A percentile compares a stretch with the other conserved stretches of the same genome.
Conservation (phyloP, 2,113 vertebrate genomes). For the Paratilapia polleni region DNA sequence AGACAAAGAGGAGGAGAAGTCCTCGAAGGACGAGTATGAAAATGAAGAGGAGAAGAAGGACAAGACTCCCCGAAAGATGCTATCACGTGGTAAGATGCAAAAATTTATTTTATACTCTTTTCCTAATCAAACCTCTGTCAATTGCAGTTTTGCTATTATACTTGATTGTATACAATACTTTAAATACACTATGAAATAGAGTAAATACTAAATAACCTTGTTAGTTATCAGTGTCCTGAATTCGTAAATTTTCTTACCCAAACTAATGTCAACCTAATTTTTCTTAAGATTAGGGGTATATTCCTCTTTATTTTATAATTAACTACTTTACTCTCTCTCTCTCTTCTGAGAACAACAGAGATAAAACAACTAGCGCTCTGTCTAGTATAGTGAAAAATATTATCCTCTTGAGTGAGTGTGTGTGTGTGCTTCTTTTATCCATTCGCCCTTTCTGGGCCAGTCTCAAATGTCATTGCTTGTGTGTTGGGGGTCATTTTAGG, state of each 20-base stretch:
- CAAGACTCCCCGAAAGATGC: constrained; percentile 92
- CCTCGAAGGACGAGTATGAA: constrained; percentile 91
- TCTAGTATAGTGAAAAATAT: constrained; percentile 51
- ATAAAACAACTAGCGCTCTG: constrained; percentile 43
- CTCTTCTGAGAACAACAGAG: constrained; percentile 39
- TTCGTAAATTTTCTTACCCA: not conserved
- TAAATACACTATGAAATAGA: no score
- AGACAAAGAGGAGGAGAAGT: constrained; percentile 97
- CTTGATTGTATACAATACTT: no score
- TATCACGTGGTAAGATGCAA: constrained; percentile 89
- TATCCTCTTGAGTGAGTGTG: constrained; percentile 31
- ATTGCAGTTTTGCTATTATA: not conserved
- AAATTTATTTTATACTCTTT: not conserved
- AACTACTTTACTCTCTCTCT: constrained; percentile 4
- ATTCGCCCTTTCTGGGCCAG: not conserved
- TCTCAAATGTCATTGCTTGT: not conserved
- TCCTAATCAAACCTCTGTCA: no score
- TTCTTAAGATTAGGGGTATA: constrained; percentile 15
- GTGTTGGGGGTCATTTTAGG: constrained; percentile 28
- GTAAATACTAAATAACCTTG: no score
- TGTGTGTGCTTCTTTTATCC: constrained; percentile 21
- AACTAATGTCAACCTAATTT: constrained; percentile 23
- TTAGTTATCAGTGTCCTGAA: not conserved
- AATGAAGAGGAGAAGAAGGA: constrained; percentile 98
- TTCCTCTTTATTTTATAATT: constrained; percentile 25